Base-by-base conservation (phyloP, 2,797 vertebrate species). In the Coendou prehensilis region DNA sequence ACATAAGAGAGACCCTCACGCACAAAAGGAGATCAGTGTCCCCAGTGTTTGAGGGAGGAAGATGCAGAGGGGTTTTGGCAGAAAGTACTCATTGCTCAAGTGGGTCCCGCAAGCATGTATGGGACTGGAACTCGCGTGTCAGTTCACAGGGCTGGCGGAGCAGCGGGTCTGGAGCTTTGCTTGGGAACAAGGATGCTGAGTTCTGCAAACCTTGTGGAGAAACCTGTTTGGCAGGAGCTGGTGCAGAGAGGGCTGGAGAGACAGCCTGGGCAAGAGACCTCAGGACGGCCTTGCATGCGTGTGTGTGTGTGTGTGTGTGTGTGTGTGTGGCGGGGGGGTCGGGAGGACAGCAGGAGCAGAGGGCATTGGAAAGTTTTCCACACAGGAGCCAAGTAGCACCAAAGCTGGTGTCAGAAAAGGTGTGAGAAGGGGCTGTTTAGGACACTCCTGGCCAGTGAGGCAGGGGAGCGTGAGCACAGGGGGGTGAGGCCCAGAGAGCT, bases 61-160 rank as follows among this genome's bases (percentile, higher is more conserved):
- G 18, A 57, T 2, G 2, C 0, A 9, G 54, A 45, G 4, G 56
- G 18, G 8, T 33, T 23, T 64, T 28, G 37, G 56, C 28, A 59
- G 54, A 89, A 33, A 22, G 9, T 5, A 15, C 15, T 54, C 64
- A 22, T 15, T 13, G 94, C 37, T 76, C 26, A n/a, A 6, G 30
- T 20, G 14, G 50, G 47, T 10, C 15, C 22, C 28, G 2, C 28
- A 56, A 54, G 52, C 28, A n/a, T 1, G 0, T 3, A 0, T 71
- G 64, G 52, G n/a, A 7, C 2, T 84, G n/a, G 41, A 28, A 45
- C 8, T 8, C 1, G 41, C 8, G 13, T 57, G 18, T 41, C 15
- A 4, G 63, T 75, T 52, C 30, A 5, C 0, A 10, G 78, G 50
- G 56, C 26, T 20, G 9, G 26, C 9, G 22, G 13, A 56, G 50